Percentiles rank a stretch among this genome's conserved stretches.
Evolutionary conservation across 2,113 vertebrate species (phyloP).

Genomic region (Epinephelus cyanopodus): DNA sequence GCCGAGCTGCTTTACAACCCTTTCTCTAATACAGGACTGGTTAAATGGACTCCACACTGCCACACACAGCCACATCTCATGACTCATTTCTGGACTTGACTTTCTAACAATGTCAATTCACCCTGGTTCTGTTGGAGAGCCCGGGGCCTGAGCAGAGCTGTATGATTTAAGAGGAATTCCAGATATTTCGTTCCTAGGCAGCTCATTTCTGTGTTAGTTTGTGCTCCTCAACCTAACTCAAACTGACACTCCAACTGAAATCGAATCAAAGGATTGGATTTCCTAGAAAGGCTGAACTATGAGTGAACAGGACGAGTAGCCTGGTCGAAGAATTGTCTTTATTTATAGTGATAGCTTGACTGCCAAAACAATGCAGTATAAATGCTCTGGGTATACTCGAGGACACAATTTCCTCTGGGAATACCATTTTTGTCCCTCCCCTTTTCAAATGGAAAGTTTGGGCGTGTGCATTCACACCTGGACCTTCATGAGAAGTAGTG

Average conservation of each 20-base stretch:
- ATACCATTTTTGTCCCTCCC: neutral
- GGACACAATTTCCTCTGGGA: conserved; percentile 21
- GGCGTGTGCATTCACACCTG: neutral
- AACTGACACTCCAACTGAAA: conserved; percentile 35
- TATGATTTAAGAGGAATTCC: conserved; percentile 58
- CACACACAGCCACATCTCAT: conserved; percentile 60
- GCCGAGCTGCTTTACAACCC: conserved; percentile 50
- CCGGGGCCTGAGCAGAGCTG: conserved; percentile 27
- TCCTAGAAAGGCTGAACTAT: conserved; percentile 23
- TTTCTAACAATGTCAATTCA: conserved; percentile 75
- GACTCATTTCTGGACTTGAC: conserved; percentile 68
- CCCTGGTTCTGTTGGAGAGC: conserved; percentile 47
- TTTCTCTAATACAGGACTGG: conserved; percentile 30
- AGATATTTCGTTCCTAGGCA: conserved; percentile 53
- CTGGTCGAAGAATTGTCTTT: conserved; percentile 18
- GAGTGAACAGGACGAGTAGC: conserved; percentile 4
- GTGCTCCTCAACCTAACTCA: conserved; percentile 39
- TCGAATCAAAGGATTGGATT: conserved; percentile 54
- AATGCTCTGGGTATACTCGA: conserved; percentile 12
- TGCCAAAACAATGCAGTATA: conserved; percentile 44
- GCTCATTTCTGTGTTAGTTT: conserved; percentile 47
- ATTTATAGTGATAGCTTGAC: conserved; percentile 28
- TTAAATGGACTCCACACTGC: conserved; percentile 55
- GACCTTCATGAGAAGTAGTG: conserved; percentile 11
- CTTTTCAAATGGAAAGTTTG: conserved; percentile 23